These are phyloP conservation scores for Tigriopus californicus DNA, from an alignment of 2,888 invertebrate genomes.

Conservation along the genomic window DNA sequence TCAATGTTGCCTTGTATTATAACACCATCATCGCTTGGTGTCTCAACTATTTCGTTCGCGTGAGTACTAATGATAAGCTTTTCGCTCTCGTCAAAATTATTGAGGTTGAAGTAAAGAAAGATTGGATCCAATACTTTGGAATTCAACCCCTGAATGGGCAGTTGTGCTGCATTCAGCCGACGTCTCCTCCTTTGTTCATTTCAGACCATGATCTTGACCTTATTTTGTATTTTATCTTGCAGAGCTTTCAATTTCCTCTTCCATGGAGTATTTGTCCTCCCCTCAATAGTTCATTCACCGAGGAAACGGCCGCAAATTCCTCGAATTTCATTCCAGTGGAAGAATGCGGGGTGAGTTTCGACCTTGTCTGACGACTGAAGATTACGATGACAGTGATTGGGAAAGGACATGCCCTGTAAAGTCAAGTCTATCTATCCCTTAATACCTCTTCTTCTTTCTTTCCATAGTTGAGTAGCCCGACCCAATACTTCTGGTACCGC, in stretches of 20 bases:
- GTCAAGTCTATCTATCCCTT: background rate
- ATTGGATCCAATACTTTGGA: too few relatives aligned
- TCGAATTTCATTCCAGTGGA: slow-evolving; percentile 22
- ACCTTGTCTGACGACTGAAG: too few relatives aligned
- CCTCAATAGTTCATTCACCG: slow-evolving; percentile 25
- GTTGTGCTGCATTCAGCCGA: too few relatives aligned
- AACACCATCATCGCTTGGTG: slow-evolving; percentile 98
- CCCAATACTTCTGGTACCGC: slow-evolving; percentile 88
- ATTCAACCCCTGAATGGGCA: too few relatives aligned
- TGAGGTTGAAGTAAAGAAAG: too few relatives aligned
- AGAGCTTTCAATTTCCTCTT: slow-evolving; percentile 70
- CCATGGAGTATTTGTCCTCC: slow-evolving; percentile 82
- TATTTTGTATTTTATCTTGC: slow-evolving; percentile 18
- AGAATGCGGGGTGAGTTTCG: slow-evolving; percentile 28
- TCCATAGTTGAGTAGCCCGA: slow-evolving; percentile 59
- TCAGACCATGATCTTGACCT: background rate
- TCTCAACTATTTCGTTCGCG: slow-evolving; percentile 74
- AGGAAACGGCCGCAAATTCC: slow-evolving; percentile 29
- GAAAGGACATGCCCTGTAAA: background rate
- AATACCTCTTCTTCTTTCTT: background rate
- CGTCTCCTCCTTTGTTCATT: background rate
- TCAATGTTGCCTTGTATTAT: slow-evolving; percentile 88
- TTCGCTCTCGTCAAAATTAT: too few relatives aligned
- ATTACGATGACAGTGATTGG: background rate
- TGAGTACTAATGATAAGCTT: slow-evolving; percentile 20